These are phyloP conservation scores for Halcyon malimbica DNA, from an alignment of 2,113 vertebrate genomes.

Conservation along the genomic window DNA sequence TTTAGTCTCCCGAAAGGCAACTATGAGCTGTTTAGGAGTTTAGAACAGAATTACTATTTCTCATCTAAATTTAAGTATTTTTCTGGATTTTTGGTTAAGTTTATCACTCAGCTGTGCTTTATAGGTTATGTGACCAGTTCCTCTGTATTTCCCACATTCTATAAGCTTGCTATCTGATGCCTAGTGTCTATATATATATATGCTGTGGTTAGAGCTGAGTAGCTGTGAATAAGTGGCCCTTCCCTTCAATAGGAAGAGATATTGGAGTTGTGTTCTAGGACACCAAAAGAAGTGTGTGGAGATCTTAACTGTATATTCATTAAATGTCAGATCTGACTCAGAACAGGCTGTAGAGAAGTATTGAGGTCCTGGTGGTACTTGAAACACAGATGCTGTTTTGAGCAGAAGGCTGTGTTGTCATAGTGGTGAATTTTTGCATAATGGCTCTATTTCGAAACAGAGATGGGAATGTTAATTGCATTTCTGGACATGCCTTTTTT, in stretches of 20 bases:
- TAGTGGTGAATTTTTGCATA: background rate
- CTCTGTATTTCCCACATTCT: background rate
- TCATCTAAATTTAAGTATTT: background rate
- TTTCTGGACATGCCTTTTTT: background rate
- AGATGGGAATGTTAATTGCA: background rate
- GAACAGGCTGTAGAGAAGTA: background rate
- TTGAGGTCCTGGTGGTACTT: background rate
- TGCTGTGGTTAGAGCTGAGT: background rate
- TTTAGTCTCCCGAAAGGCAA: background rate
- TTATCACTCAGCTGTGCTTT: background rate
- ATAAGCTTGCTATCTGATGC: background rate
- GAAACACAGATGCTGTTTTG: background rate
- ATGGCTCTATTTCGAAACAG: background rate
- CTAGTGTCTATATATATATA: accelerated
- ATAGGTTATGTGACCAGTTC: background rate
- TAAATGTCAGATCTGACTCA: background rate
- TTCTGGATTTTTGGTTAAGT: background rate
- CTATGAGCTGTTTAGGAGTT: background rate
- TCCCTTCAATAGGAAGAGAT: background rate
- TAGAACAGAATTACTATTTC: background rate
- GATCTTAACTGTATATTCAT: background rate
- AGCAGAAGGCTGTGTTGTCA: background rate
- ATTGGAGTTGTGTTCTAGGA: background rate
- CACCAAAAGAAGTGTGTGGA: background rate
- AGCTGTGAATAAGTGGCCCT: background rate